Evolutionary conservation across 1,140 invertebrate species (phyloP).

Genomic region (Penaeus chinensis): DNA sequence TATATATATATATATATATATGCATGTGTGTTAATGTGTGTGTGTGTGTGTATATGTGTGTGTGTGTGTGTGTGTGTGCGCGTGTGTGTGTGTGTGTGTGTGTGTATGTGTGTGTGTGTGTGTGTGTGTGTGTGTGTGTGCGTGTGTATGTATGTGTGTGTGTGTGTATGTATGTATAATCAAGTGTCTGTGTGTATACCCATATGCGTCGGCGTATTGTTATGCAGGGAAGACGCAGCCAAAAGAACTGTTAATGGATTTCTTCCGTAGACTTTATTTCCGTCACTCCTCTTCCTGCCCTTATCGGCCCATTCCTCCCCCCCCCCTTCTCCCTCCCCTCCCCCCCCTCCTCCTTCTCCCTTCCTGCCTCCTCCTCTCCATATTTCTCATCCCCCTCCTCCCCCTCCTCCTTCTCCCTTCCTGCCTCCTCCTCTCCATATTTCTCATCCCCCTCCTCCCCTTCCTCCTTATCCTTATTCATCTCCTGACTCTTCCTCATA

Average conservation of each 20-base stretch:
- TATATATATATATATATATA: background rate
- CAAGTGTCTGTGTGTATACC: background rate
- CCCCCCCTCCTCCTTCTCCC: too few relatives aligned
- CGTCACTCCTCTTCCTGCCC: too few relatives aligned
- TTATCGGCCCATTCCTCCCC: too few relatives aligned
- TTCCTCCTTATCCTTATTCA: background rate
- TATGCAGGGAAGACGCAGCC: too few relatives aligned
- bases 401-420: background rate
- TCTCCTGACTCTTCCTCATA: too few relatives aligned
- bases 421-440: background rate
- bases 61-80: background rate
- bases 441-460: background rate
- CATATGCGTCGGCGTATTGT: too few relatives aligned
- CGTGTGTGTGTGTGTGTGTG: background rate
- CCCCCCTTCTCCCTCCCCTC: too few relatives aligned
- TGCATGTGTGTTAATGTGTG: too few relatives aligned
- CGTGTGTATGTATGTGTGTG: background rate
- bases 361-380: too few relatives aligned
- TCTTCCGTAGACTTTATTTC: too few relatives aligned
- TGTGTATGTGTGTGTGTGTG: background rate
- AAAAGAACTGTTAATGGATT: too few relatives aligned
- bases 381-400: background rate
- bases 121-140: background rate
- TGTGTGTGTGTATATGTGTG: constrained; percentile 6
- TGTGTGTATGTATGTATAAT: constrained; percentile 1